Conservation (phyloP, 2,797 vertebrate species). For the Uromys caudimaculatus region DNA sequence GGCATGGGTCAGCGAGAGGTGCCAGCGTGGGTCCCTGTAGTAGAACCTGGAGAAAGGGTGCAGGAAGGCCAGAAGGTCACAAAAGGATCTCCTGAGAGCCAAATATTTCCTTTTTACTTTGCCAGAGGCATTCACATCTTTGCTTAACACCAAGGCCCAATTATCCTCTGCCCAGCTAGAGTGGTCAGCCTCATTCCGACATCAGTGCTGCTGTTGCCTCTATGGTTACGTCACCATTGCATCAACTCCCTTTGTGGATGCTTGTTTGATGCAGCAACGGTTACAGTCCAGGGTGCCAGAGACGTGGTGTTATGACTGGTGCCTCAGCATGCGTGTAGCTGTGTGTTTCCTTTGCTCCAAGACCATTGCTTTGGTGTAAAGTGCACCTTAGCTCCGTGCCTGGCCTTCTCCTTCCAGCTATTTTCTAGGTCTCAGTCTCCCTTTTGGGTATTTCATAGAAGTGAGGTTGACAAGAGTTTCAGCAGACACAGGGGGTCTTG, state of each 20-base stretch:
- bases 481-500: background rate
- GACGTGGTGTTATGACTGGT: background rate
- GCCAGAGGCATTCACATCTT: background rate
- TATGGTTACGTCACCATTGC: background rate
- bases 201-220: background rate
- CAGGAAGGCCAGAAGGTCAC: constrained; percentile 68
- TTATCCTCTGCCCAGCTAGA: background rate
- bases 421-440: background rate
- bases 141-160: too few relatives aligned
- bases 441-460: background rate
- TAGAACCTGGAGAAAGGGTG: constrained; percentile 32
- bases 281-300: background rate
- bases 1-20: background rate
- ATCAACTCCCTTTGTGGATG: background rate
- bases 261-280: background rate
- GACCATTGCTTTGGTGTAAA: background rate
- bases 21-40: constrained; percentile 54
- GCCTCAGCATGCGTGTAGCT: accelerated
- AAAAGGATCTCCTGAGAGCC: background rate
- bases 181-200: background rate
- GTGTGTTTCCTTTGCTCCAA: background rate
- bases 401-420: background rate
- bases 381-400: background rate
- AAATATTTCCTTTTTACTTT: background rate
- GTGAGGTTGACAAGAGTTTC: background rate